Evolutionary conservation across 2,888 invertebrate species (phyloP).

Genomic region (Epinotia bilunana): DNA sequence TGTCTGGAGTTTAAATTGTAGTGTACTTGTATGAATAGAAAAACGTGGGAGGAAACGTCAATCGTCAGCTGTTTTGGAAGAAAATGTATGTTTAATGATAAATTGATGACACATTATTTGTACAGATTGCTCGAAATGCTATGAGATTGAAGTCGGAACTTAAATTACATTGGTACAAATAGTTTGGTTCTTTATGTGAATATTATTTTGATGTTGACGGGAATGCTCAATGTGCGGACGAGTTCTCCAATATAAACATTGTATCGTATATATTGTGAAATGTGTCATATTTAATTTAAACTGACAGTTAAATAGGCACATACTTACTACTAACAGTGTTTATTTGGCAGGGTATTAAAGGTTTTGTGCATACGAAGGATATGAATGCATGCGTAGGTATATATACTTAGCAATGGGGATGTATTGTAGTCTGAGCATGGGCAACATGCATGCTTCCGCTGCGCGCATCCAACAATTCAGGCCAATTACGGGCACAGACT

Average conservation of each 20-base stretch:
- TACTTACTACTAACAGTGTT: not conserved
- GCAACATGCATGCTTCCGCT: constrained; percentile 33
- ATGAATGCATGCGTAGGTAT: not conserved
- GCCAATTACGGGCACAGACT: constrained; percentile 37
- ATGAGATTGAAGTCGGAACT: not conserved
- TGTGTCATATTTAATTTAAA: too few species aligned
- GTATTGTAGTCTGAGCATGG: constrained; percentile 8
- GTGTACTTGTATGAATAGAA: not conserved
- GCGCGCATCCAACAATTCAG: constrained; percentile 40
- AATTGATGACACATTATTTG: not conserved
- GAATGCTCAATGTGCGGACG: too few species aligned
- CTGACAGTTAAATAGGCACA: too few species aligned
- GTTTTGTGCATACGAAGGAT: not conserved
- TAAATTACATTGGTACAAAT: too few species aligned
- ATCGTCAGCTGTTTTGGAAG: not conserved
- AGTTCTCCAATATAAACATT: too few species aligned
- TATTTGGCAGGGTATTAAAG: not conserved
- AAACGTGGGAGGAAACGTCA: not conserved
- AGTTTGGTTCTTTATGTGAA: too few species aligned
- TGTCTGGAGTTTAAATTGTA: too few species aligned
- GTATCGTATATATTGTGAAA: too few species aligned
- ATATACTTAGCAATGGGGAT: not conserved
- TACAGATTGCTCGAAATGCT: not conserved
- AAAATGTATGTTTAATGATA: not conserved
- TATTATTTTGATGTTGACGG: too few species aligned